Percentiles rank a stretch among this genome's conserved stretches.
Conservation (phyloP, 2,888 invertebrate species). For the Glyphotaelius pellucidus region DNA sequence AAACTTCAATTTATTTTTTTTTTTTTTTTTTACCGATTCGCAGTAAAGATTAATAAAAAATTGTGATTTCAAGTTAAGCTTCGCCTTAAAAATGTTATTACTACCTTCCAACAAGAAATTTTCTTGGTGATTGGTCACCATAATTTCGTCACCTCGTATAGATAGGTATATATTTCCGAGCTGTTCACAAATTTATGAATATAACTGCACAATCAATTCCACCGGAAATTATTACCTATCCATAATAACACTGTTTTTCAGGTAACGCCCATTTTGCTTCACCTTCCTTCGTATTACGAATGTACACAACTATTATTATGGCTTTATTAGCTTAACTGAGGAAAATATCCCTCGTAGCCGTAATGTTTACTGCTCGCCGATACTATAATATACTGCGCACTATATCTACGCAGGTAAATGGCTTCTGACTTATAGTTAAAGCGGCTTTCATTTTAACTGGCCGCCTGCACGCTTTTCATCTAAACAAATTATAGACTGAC, state of each 20-base stretch:
- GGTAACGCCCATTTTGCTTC: too few species aligned
- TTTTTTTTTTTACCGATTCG: too few species aligned
- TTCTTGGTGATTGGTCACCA: too few species aligned
- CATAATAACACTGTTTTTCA: background rate
- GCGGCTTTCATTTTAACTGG: background rate
- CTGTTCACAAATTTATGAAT: background rate
- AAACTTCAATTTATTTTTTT: too few species aligned
- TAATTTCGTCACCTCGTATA: too few species aligned
- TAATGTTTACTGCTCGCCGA: background rate
- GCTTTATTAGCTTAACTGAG: background rate
- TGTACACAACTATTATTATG: background rate
- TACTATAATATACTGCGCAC: background rate
- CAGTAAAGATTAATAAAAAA: too few species aligned
- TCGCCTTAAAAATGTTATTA: too few species aligned
- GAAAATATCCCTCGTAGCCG: background rate
- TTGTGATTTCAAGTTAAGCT: too few species aligned
- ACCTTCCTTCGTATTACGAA: background rate
- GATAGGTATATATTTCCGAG: rapidly evolving
- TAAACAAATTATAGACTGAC: background rate
- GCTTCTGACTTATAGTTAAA: too few species aligned
- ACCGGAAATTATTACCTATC: background rate
- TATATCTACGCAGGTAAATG: background rate
- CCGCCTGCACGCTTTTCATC: background rate
- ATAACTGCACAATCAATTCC: background rate
- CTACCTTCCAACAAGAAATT: too few species aligned